These are phyloP conservation scores for Pseudorhiza aurosa DNA, from an alignment of 30 jellyfish, hydroid and myxozoan genomes.

Conservation along the genomic window DNA sequence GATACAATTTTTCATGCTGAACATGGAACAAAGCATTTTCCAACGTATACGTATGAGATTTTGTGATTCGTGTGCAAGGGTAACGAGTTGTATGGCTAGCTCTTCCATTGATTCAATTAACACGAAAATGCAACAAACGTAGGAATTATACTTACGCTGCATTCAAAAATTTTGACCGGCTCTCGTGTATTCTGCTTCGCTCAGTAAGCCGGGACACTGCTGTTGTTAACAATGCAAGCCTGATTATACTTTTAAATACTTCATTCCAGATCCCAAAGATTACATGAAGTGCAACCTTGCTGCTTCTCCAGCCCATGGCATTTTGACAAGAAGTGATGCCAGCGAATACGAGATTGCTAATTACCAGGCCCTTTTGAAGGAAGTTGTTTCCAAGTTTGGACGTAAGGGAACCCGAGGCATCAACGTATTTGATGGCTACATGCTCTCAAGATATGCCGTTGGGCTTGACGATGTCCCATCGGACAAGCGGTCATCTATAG, in stretches of 20 bases:
- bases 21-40: no score
- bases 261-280: slow-evolving; percentile 33
- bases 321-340: slow-evolving; percentile 35
- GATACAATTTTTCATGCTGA: no score
- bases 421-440: slow-evolving; percentile 29
- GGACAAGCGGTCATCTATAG: background rate
- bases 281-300: slow-evolving; percentile 18
- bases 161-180: no score
- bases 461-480: slow-evolving; percentile 29
- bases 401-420: background rate
- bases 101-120: no score
- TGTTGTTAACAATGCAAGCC: background rate
- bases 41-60: no score
- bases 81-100: no score
- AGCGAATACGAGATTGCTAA: background rate
- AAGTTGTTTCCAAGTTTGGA: slow-evolving; percentile 1
- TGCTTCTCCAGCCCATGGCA: slow-evolving; percentile 57
- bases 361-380: slow-evolving; percentile 17
- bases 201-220: background rate
- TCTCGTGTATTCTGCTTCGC: background rate
- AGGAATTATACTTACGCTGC: no score
- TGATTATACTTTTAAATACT: background rate
- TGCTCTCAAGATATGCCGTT: slow-evolving; percentile 19
- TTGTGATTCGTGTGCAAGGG: no score
- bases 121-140: no score